Conservation (phyloP, 2,797 vertebrate genomes). For the Prunella strophiata region DNA sequence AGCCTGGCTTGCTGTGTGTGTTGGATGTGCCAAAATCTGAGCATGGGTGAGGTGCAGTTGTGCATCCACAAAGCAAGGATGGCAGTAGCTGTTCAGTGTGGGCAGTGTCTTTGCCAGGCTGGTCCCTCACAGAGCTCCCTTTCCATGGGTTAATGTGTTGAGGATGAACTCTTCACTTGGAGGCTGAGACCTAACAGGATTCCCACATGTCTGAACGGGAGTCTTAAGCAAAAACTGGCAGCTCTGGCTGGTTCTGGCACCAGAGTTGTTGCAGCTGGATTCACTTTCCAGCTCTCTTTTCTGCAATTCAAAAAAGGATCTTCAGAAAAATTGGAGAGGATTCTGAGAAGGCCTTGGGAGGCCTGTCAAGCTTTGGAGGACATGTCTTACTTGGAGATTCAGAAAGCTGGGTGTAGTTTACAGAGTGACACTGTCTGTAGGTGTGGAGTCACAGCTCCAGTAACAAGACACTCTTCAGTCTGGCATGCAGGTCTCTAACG, state of each 20-base stretch:
- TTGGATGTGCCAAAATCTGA: neutral
- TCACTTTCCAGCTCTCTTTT: neutral
- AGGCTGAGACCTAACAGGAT: neutral
- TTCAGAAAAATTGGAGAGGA: neutral
- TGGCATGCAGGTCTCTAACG: neutral
- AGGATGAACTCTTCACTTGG: neutral
- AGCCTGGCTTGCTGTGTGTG: neutral
- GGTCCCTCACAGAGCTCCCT: neutral
- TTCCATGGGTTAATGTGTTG: neutral
- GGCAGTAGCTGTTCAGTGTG: rapidly evolving
- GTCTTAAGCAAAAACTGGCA: neutral
- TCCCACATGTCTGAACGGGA: neutral
- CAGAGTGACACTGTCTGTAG: neutral
- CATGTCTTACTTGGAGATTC: neutral
- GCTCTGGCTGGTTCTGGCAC: neutral
- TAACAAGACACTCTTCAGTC: neutral
- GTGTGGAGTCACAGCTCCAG: neutral
- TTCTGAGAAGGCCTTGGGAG: neutral
- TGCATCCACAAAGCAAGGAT: neutral
- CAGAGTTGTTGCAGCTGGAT: neutral
- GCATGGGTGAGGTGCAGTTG: neutral
- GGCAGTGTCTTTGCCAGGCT: neutral
- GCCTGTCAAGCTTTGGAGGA: neutral
- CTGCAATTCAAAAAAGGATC: neutral
- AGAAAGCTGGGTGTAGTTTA: neutral